Evolutionary conservation across 1,140 invertebrate species (phyloP).

Genomic region (Mycetomoellerius zeteki): DNA sequence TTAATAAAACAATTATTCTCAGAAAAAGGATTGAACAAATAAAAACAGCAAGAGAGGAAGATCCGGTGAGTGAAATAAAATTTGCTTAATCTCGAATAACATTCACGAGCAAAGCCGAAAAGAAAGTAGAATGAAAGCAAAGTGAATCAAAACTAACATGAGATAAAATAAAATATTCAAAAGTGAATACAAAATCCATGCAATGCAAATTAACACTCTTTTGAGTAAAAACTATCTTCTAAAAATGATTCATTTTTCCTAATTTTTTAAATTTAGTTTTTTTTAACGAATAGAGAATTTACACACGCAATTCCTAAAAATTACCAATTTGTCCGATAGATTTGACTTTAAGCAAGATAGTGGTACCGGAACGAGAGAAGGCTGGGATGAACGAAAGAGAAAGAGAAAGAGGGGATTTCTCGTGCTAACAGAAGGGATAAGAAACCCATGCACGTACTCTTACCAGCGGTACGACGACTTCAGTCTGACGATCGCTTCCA

Average conservation of each 20-base stretch:
- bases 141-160: not conserved
- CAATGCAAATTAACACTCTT: not conserved
- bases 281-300: not conserved
- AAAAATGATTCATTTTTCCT: not conserved
- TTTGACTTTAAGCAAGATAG: conserved; percentile 3
- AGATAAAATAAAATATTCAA: not conserved
- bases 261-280: not conserved
- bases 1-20: not conserved
- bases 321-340: not conserved
- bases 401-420: conserved; percentile 64
- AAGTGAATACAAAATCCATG: not conserved
- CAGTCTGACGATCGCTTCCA: conserved; percentile 85
- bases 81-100: not conserved
- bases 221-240: not conserved
- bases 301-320: not conserved
- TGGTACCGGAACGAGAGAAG: conserved; percentile 22
- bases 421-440: conserved; percentile 82
- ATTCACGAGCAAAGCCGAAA: not conserved
- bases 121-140: not conserved
- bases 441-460: conserved; percentile 83
- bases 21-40: not conserved
- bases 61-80: not conserved
- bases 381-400: conserved; percentile 14
- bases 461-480: conserved; percentile 81
- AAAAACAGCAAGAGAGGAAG: not conserved